Conservation (phyloP, 2,113 vertebrate species). For the Megaptera novaeangliae region DNA sequence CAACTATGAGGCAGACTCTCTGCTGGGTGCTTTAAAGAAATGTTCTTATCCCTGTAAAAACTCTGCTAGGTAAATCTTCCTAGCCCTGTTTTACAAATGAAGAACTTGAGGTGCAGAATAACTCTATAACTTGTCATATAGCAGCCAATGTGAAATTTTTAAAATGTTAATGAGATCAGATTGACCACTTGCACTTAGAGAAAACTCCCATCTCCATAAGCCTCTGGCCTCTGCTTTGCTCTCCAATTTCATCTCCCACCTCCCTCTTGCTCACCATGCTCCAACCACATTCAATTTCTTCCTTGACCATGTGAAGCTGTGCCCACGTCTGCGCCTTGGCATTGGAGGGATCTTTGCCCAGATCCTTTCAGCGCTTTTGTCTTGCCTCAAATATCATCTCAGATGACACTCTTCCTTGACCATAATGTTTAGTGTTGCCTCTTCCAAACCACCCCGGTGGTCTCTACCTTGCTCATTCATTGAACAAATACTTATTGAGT, state of each 20-base stretch:
- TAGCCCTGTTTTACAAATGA: background rate
- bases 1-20: background rate
- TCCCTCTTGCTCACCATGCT: background rate
- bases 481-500: background rate
- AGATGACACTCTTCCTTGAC: background rate
- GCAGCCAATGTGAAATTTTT: background rate
- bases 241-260: background rate
- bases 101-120: background rate
- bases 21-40: background rate
- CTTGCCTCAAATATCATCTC: background rate
- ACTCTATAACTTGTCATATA: background rate
- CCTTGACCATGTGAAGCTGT: background rate
- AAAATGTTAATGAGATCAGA: background rate
- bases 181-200: background rate
- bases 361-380: background rate
- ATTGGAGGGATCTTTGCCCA: background rate
- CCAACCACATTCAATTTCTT: background rate
- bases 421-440: background rate
- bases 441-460: background rate
- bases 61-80: background rate
- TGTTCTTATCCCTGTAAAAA: background rate
- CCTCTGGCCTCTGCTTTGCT: background rate
- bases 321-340: background rate
- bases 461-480: background rate
- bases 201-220: background rate